Evolutionary conservation across 2,113 vertebrate genomes (phyloP).

Genomic region (Dendrocopos noguchii): DNA sequence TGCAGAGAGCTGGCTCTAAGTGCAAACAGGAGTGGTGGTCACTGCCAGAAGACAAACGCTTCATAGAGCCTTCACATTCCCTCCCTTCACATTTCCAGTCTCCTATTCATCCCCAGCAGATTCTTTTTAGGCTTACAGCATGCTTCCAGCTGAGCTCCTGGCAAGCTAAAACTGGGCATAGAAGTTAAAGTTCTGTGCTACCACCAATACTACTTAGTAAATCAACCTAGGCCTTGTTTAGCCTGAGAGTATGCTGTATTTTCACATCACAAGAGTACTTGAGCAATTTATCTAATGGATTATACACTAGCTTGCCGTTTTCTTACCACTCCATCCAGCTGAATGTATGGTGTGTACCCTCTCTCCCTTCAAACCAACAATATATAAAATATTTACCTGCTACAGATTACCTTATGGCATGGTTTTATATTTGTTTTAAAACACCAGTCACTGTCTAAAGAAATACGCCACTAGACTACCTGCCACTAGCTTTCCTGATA

Average conservation of each 20-base stretch:
- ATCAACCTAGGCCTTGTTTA: background rate
- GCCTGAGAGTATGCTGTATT: background rate
- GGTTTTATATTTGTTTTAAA: background rate
- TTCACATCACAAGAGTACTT: background rate
- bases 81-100: background rate
- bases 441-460: background rate
- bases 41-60: background rate
- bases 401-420: background rate
- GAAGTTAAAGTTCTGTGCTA: background rate
- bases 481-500: background rate
- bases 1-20: background rate
- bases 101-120: background rate
- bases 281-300: background rate
- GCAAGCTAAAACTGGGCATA: background rate
- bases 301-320: background rate
- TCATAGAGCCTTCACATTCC: background rate
- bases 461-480: background rate
- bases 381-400: background rate
- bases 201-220: background rate
- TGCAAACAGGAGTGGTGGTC: background rate
- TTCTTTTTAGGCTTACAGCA: background rate
- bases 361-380: background rate
- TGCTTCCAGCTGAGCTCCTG: background rate
- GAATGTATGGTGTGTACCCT: background rate
- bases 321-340: background rate